Evolutionary conservation across 2,888 invertebrate genomes (phyloP).

Genomic region (Autographa pulchrina): DNA sequence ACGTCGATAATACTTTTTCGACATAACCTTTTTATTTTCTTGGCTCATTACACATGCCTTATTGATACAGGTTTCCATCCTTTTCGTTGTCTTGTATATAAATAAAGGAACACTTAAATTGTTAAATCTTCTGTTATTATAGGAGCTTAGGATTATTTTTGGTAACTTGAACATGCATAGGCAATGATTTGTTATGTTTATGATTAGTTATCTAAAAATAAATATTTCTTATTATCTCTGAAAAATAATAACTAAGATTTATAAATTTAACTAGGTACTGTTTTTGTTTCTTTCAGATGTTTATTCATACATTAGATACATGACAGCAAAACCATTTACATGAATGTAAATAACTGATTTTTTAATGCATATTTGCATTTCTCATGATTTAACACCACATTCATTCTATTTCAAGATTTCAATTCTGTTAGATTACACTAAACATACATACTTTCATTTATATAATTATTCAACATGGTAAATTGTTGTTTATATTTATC

Average conservation of each 20-base stretch:
- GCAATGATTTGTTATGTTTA: constrained; percentile 3
- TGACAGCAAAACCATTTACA: background rate
- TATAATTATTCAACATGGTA: too few species aligned
- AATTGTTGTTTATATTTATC: too few species aligned
- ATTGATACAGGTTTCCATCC: constrained; percentile 67
- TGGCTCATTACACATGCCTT: constrained; percentile 69
- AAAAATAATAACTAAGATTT: background rate
- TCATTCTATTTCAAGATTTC: too few species aligned
- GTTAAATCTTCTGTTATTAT: constrained; percentile 34
- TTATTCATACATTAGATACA: background rate
- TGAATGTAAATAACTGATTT: too few species aligned
- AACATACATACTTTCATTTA: too few species aligned
- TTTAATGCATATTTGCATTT: too few species aligned
- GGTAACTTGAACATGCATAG: constrained; percentile 44
- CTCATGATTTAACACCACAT: too few species aligned
- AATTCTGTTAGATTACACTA: too few species aligned
- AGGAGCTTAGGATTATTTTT: constrained; percentile 25
- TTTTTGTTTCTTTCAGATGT: background rate
- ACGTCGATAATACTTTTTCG: constrained; percentile 82
- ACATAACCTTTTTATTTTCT: constrained; percentile 61
- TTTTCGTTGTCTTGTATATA: constrained; percentile 34
- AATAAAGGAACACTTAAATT: constrained; percentile 46
- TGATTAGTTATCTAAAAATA: constrained; percentile 29
- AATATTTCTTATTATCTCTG: background rate
- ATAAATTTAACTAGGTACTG: background rate